phyloP scores from a whole-genome alignment of 2,888 invertebrate genomes.

The Clunio marinus region DNA sequence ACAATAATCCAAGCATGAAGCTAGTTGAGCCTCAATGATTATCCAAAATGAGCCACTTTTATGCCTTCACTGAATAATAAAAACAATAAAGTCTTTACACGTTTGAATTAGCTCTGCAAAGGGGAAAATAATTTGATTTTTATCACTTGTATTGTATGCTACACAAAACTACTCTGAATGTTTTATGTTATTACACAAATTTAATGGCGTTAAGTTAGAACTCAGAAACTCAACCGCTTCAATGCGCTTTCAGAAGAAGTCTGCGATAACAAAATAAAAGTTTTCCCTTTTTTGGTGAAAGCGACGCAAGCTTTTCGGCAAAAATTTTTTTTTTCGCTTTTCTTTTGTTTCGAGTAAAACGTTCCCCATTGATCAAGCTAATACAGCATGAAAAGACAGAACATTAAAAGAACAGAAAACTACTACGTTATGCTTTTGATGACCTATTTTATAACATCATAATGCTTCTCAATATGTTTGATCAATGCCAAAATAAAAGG shows the following conservation, averaged over 20 bases:
- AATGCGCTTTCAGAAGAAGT: conserved; percentile 35
- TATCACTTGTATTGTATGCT: conserved; percentile 8
- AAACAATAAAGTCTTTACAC: conserved; percentile 5
- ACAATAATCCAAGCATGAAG: conserved; percentile 3
- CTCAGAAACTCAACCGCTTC: conserved; percentile 5
- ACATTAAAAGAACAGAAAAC: conserved; percentile 32
- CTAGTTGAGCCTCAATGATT: conserved; percentile 4
- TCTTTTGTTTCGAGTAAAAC: neutral
- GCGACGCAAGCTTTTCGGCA: conserved; percentile 13
- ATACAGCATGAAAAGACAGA: conserved; percentile 28
- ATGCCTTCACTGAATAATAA: too few relatives aligned
- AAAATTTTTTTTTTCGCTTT: neutral
- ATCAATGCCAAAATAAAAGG: conserved; percentile 30
- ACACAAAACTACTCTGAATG: neutral
- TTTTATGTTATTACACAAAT: neutral
- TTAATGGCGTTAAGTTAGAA: neutral
- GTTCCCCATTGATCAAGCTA: conserved; percentile 28
- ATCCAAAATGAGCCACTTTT: conserved; percentile 18
- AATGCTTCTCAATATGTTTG: conserved; percentile 38
- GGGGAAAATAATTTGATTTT: conserved; percentile 19
- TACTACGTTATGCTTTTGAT: conserved; percentile 26
- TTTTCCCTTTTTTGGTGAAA: conserved; percentile 9
- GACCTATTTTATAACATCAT: conserved; percentile 24
- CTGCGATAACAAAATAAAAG: conserved; percentile 16
- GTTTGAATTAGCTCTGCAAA: conserved; percentile 14